Evolutionary conservation across 2,888 invertebrate genomes (phyloP), one percentile per base, ranked within the genome.

Genomic region (Xanthia togata): DNA sequence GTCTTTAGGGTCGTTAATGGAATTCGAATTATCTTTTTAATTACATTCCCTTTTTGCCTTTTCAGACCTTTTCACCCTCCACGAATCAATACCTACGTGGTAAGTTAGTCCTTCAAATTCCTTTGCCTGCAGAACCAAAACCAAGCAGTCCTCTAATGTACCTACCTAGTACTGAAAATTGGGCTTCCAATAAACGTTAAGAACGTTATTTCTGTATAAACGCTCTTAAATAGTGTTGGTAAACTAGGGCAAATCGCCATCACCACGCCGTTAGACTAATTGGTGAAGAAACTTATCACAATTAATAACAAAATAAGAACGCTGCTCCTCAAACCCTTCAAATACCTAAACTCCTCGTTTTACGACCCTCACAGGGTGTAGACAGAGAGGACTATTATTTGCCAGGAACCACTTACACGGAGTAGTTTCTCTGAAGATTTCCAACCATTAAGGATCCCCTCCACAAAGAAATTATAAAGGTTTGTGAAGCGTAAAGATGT

Each of bases 401-500:
- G 11, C 31, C 78, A 26, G 67, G 60, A 67, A 57, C 38, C 55
- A 70, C 73, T 79, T 73, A 50, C 20, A 60, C 65, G 9, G 31
- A 63, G 35, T n/a, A 59, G n/a, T 57, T 63, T 57, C 47, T 70
- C 55, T 64, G 47, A 71, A 70, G 70, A 77, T 70, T 72, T 70
- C 82, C 63, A 70, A 17, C 23, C 78, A 47, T 78, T 59, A 63
- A 62, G 14, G 31, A 14, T 26, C 60, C 68, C 59, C 53, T 79
- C 62, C 71, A 74, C 59, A 53, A 72, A 79, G 64, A 80, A 77
- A 86, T 85, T 76, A 76, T 79, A 68, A 70, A 68, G 69, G 76
- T 79, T 80, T 79, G 85, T 82, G 79, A 76, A 75, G 67, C 80
- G 79, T 86, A 81, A 88, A 70, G 76, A 70, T 73, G 73, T 81